Base-by-base conservation (phyloP, 1,140 invertebrate genomes). In the Drosophila kohkoa region DNA sequence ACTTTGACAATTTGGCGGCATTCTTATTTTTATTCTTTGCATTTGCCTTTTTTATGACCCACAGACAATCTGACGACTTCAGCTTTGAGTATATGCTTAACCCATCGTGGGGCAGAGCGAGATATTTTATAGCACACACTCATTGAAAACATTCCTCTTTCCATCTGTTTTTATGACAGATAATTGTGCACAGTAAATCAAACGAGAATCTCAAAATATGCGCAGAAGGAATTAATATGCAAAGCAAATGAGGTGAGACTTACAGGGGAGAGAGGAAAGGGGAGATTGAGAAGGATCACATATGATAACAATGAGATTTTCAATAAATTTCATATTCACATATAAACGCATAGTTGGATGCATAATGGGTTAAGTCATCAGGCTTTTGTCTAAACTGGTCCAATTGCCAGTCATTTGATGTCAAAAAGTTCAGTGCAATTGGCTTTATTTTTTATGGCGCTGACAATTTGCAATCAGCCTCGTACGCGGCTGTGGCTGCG, bases 1-100 rank as follows among this genome's bases (percentile, higher is more conserved):
- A 87, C 72, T 79, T 79, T 87, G 80, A 77, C 83, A 87, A 75
- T 78, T 80, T 68, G 57, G 16, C 55, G 74, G 63, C 82, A 67
- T 75, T 75, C 67, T 52, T n/a, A 45, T 54, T 43, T 16, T 8
- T 58, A 48, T 57, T 58, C 20, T 43, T 65, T 51, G 45, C 43
- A 41, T 59, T 38, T 38, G 6, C 7, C 7, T 38, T 52, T 82
- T 82, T 87, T 88, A 88, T 69, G 83, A 78, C 49, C 54, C 55
- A 63, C 75, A 78, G 79, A 73, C 79, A 59, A 48, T 41, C 51
- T 66, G 82, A 78, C 79, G 60, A 78, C 77, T 63, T 51, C 54
- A 55, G 51, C 35, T 48, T 38, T 63, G 8, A 10, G 20, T 8
- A 28, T 25, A 57, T 41, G 54, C 48, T 64, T 66, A 49, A 72